phyloP scores from a whole-genome alignment of 1,140 invertebrate species.

The Diuraphis noxia region DNA sequence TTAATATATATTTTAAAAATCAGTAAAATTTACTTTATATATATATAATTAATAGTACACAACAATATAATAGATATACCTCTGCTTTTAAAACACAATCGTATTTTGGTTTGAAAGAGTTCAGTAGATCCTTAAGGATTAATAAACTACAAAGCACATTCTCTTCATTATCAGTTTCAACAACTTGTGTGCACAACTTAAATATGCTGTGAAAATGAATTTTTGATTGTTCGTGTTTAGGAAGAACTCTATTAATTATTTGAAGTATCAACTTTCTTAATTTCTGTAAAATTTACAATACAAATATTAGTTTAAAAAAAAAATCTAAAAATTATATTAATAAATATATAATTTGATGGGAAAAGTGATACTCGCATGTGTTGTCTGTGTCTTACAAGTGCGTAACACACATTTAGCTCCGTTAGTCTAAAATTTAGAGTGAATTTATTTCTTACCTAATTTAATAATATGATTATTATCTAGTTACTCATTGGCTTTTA shows the following conservation, averaged over 20 bases:
- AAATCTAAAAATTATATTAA: background rate
- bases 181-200: background rate
- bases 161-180: constrained; percentile 48
- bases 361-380: no score
- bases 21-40: background rate
- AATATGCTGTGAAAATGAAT: constrained; percentile 18
- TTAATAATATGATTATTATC: no score
- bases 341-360: no score
- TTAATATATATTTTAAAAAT: background rate
- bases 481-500: no score
- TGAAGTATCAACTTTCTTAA: constrained; percentile 45
- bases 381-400: no score
- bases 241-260: constrained; percentile 30
- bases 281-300: constrained; percentile 22
- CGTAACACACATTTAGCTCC: no score
- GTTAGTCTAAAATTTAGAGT: no score
- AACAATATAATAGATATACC: background rate
- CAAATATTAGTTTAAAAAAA: background rate
- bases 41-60: background rate
- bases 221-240: constrained; percentile 7
- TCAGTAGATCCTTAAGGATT: constrained; percentile 27
- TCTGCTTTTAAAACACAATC: constrained; percentile 25
- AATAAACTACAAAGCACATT: constrained; percentile 19
- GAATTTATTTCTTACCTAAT: no score
- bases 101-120: constrained; percentile 12